A percentile compares a stretch with the other conserved stretches of the same genome.
Evolutionary conservation across 2,113 vertebrate genomes (phyloP).

Genomic region (Nothocercus nigrocapillus): DNA sequence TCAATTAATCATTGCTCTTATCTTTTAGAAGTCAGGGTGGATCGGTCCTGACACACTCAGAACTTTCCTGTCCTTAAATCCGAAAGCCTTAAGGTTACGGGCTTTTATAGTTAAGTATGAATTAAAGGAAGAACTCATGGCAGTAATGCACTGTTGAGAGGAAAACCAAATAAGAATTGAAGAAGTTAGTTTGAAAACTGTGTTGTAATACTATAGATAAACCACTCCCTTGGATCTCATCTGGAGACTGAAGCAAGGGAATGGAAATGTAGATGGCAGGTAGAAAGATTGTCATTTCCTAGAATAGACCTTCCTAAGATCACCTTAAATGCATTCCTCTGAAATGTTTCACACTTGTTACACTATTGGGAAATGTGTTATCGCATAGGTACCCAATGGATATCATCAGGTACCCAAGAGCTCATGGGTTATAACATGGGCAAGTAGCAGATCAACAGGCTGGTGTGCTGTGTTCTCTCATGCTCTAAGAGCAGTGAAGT

Average conservation of each 20-base stretch:
- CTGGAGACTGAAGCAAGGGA: neutral
- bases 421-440: neutral
- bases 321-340: neutral
- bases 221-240: neutral
- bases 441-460: neutral
- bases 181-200: neutral
- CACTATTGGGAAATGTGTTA: neutral
- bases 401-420: neutral
- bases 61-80: neutral
- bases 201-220: neutral
- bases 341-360: neutral
- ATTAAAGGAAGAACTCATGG: neutral
- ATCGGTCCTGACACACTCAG: neutral
- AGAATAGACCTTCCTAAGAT: neutral
- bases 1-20: neutral
- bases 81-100: neutral
- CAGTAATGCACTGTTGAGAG: neutral
- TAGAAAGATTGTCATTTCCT: neutral
- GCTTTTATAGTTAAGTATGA: neutral
- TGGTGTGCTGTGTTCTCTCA: fast-evolving
- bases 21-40: neutral
- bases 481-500: neutral
- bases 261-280: neutral
- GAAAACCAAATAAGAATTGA: neutral
- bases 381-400: fast-evolving